phyloP scores from a whole-genome alignment of 2,797 vertebrate species.

The Aphelocoma californica region DNA sequence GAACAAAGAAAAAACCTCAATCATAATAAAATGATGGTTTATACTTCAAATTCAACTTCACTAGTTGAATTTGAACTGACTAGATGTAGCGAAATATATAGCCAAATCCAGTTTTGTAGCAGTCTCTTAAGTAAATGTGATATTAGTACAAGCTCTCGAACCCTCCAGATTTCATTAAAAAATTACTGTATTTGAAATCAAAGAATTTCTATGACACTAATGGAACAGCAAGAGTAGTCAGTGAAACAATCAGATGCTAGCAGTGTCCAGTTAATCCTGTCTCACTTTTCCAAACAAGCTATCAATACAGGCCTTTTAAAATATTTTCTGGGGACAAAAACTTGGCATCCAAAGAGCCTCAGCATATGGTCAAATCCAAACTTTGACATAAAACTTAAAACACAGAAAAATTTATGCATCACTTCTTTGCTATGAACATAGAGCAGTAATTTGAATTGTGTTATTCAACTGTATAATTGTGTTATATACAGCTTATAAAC shows the following conservation, averaged over 20 bases:
- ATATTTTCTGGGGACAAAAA: not conserved
- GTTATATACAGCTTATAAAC: not conserved
- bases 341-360: not conserved
- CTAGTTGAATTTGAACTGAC: not conserved
- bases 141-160: not conserved
- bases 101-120: not conserved
- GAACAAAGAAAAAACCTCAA: not conserved
- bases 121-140: not conserved
- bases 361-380: not conserved
- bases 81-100: not conserved
- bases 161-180: not conserved
- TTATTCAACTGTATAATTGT: not conserved
- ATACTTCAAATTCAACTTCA: not conserved
- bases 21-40: not conserved
- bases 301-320: not conserved
- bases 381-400: not conserved
- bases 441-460: not conserved
- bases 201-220: not conserved
- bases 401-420: not conserved
- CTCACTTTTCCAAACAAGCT: not conserved
- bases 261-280: not conserved
- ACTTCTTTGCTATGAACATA: not conserved
- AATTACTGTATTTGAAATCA: not conserved
- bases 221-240: not conserved
- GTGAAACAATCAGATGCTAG: not conserved